These are phyloP conservation scores for Phallusia fumigata DNA, from an alignment of 23 tunicate species.

Conservation along the genomic window DNA sequence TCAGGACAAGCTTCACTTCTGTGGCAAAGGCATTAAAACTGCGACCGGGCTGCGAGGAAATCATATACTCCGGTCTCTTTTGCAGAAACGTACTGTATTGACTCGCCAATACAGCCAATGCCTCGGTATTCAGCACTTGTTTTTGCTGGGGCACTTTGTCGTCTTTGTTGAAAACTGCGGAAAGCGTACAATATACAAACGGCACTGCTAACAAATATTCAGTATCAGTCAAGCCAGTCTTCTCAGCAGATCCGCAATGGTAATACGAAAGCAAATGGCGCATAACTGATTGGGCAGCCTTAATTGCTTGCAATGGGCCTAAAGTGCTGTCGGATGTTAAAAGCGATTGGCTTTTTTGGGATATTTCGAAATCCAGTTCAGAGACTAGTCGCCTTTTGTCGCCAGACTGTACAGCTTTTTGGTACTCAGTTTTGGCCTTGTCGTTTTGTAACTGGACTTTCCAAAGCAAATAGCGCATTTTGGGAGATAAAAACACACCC, in stretches of 20 bases:
- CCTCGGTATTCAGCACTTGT: conserved; percentile 43
- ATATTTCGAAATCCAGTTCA: conserved; percentile 65
- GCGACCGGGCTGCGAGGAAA: conserved; percentile 7
- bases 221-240: conserved; percentile 36
- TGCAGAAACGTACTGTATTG: conserved; percentile 59
- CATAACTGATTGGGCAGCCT: conserved; percentile 53
- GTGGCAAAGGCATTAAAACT: conserved; percentile 17
- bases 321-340: conserved; percentile 48
- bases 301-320: conserved; percentile 21
- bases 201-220: conserved; percentile 72
- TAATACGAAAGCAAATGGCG: conserved; percentile 72
- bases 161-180: neutral
- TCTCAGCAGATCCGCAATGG: conserved; percentile 24
- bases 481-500: conserved; percentile 25
- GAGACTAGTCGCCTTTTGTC: conserved; percentile 61
- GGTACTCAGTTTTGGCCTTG: conserved; percentile 35
- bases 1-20: conserved; percentile 17
- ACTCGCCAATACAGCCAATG: conserved; percentile 45
- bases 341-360: conserved; percentile 70
- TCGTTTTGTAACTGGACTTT: conserved; percentile 26
- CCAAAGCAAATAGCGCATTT: conserved; percentile 64
- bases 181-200: conserved; percentile 53
- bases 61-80: conserved; percentile 46
- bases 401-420: conserved; percentile 23
- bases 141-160: neutral